Evolutionary conservation across 2,113 vertebrate genomes (phyloP), one percentile per base, ranked within the genome.

Genomic region (Leucopsar rothschildi): DNA sequence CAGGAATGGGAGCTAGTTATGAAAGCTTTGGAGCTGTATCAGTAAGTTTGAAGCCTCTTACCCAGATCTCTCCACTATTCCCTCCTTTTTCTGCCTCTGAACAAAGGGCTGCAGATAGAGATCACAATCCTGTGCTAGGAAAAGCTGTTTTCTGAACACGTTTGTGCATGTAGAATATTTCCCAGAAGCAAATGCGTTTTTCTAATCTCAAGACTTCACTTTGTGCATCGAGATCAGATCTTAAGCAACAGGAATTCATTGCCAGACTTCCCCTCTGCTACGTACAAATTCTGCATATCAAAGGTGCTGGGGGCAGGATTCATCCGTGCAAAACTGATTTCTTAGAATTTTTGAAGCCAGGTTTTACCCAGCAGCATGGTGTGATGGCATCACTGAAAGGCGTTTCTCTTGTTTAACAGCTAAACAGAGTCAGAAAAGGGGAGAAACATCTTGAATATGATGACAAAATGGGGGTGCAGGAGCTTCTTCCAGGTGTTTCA

Each of bases 101-200:
- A 86, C 60, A 86, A 80, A 94, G 68, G 22, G 56, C 64, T 44
- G 12, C 60, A 90, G 90, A 95, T 78, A 84, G 35, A 75, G 76
- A 93, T 96, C 94, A 75, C 79, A 92, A 88, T 68, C 65, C 76
- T 90, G 68, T 1, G 3, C 25, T 59, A 71, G 68, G 12, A 90
- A 71, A 83, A 90, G 52, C 72, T 1, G 4, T 44, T 49, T 92
- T 92, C 82, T 40, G 12, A 72, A 35, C 93, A 12, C 42, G 94
- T 94, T 86, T 3, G 1, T 40, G 72, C 92, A 94, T 12, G 85
- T 61, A 81, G 88, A 90, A n/a, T 93, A 94, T 90, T 94, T 96
- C 93, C 88, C 94, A 95, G 71, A 82, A 91, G 90, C 78, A 94
- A 95, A 92, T 39, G 40, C 7, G 19, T 86, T 94, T 93, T 90